These are phyloP conservation scores for Rhynchonycteris naso DNA, from an alignment of 2,797 vertebrate genomes.

Conservation along the genomic window DNA sequence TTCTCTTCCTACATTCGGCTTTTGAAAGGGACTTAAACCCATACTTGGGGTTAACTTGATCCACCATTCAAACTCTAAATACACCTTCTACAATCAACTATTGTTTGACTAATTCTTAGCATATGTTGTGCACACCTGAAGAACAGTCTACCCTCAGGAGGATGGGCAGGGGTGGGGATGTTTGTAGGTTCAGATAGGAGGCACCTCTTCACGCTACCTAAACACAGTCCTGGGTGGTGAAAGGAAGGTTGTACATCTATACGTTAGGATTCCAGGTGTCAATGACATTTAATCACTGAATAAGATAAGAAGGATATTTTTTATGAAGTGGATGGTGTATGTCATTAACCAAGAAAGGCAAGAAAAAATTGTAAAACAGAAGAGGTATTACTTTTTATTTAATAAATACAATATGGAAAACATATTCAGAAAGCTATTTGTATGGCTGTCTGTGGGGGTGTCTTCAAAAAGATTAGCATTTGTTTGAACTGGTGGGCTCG, in stretches of 20 bases:
- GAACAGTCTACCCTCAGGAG: not conserved
- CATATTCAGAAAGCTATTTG: not conserved
- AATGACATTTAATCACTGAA: not conserved
- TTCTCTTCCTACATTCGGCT: not conserved
- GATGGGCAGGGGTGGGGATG: not conserved
- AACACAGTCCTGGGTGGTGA: not conserved
- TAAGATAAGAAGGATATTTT: not conserved
- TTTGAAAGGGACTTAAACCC: not conserved
- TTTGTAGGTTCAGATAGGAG: not conserved
- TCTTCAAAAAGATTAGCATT: not conserved
- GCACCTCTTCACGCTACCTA: not conserved
- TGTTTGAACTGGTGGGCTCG: not conserved
- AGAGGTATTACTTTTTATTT: not conserved
- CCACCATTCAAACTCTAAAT: not conserved
- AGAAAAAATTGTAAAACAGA: not conserved
- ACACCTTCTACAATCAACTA: not conserved
- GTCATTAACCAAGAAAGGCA: constrained; percentile 9
- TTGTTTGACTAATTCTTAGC: not conserved
- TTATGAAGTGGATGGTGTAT: not conserved
- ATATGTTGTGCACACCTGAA: not conserved
- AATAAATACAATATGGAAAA: not conserved
- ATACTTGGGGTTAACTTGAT: not conserved
- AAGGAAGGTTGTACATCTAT: not conserved
- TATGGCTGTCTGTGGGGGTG: not conserved
- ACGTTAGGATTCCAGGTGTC: not conserved